These are phyloP conservation scores for Anneissia japonica DNA, from an alignment of 35 echinoderm and acorn worm genomes.

Conservation along the genomic window DNA sequence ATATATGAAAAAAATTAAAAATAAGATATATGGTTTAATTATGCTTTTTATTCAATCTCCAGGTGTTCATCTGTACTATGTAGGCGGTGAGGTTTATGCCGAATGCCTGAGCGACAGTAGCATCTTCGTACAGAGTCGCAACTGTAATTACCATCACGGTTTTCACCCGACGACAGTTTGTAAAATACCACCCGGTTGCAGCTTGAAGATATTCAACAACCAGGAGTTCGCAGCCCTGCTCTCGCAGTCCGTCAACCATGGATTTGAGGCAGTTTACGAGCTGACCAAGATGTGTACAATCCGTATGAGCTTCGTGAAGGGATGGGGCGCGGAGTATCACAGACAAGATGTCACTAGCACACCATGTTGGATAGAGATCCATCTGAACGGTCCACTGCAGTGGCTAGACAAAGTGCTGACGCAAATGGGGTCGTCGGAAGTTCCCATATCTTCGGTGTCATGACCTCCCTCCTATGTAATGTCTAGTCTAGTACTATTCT, in stretches of 20 bases:
- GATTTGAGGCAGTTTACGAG: slow-evolving; percentile 97
- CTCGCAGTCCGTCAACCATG: slow-evolving; percentile 98
- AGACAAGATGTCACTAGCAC: slow-evolving; percentile 97
- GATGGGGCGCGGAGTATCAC: slow-evolving; percentile 98
- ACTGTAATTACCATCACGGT: slow-evolving; percentile 97
- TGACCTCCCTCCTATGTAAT: slow-evolving; percentile 21
- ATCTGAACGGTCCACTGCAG: slow-evolving; percentile 94
- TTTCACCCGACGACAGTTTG: slow-evolving; percentile 99
- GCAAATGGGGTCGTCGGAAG: slow-evolving; percentile 94
- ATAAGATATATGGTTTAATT: too few relatives aligned
- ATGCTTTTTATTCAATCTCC: too few relatives aligned
- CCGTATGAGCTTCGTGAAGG: slow-evolving; percentile 98
- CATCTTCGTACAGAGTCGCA: slow-evolving; percentile 99
- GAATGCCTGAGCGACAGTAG: slow-evolving; percentile 99
- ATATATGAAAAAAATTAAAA: too few relatives aligned
- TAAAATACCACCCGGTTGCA: slow-evolving; percentile 98
- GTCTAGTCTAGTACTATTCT: neutral
- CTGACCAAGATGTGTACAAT: slow-evolving; percentile 99
- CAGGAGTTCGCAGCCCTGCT: slow-evolving; percentile 98
- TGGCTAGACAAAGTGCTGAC: slow-evolving; percentile 99
- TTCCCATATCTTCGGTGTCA: slow-evolving; percentile 94
- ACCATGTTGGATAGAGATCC: slow-evolving; percentile 99
- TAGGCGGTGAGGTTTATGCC: slow-evolving; percentile 98
- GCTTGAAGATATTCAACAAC: slow-evolving; percentile 99
- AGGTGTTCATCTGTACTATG: slow-evolving; percentile 99